Conservation (phyloP, 2,113 vertebrate species). For the Cyprinodon variegatus region DNA sequence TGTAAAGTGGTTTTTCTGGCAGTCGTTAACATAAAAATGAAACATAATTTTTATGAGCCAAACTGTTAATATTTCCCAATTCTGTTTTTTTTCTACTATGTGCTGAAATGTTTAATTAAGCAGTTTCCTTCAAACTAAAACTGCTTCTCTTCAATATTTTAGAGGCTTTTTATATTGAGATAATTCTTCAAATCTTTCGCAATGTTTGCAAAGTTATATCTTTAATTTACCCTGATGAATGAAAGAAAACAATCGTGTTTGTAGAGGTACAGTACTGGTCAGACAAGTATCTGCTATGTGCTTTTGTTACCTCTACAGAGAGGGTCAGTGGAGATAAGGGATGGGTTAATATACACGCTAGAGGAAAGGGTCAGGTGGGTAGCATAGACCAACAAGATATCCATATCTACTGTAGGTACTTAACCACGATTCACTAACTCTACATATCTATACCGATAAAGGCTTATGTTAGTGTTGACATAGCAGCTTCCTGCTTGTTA, state of each 20-base stretch:
- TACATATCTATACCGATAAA: conserved; percentile 80
- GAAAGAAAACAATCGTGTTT: conserved; percentile 19
- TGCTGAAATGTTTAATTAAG: background rate
- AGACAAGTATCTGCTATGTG: conserved; percentile 76
- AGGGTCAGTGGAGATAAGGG: conserved; percentile 56
- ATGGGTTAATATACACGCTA: conserved; percentile 66
- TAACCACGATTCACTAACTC: conserved; percentile 85
- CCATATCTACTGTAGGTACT: conserved; percentile 85
- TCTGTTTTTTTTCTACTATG: too few relatives aligned
- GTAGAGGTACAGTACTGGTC: conserved; percentile 82
- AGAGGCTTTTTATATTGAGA: background rate
- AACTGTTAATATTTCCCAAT: background rate
- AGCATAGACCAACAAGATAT: conserved; percentile 78
- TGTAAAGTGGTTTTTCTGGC: too few relatives aligned
- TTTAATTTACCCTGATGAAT: background rate
- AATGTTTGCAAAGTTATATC: background rate
- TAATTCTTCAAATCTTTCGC: background rate
- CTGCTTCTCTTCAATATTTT: background rate
- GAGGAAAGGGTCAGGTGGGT: conserved; percentile 18
- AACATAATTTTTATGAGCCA: background rate
- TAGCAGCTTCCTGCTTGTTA: conserved; percentile 81
- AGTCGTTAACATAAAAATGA: background rate
- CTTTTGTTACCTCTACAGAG: conserved; percentile 82
- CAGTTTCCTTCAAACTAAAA: background rate
- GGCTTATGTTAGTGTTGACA: conserved; percentile 66